Conservation (phyloP, 1,140 invertebrate genomes). For the Lasioglossum baleicum region DNA sequence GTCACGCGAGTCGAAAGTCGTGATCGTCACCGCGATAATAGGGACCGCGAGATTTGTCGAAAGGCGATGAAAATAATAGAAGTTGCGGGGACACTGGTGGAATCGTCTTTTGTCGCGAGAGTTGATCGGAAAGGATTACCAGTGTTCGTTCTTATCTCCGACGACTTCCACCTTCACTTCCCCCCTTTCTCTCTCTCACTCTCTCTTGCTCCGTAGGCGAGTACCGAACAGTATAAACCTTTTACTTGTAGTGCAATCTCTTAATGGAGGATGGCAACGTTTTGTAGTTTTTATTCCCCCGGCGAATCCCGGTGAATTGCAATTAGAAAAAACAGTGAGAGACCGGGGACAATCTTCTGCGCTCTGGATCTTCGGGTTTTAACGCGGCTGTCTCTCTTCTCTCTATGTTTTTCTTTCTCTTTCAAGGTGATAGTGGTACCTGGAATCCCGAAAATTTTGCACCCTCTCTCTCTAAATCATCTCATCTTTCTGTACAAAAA, state of each 20-base stretch:
- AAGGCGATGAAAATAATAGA: background rate
- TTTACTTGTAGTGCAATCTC: constrained; percentile 4
- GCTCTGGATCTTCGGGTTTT: background rate
- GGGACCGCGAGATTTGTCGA: background rate
- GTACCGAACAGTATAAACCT: background rate
- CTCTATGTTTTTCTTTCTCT: too few species aligned
- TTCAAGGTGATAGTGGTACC: too few species aligned
- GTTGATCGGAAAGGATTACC: background rate
- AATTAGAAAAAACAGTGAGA: background rate
- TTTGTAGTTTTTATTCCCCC: background rate
- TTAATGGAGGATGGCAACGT: background rate
- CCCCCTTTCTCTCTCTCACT: too few species aligned
- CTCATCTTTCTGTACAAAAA: too few species aligned
- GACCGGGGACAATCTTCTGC: background rate
- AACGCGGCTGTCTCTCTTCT: background rate
- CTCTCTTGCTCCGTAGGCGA: too few species aligned
- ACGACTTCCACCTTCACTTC: background rate
- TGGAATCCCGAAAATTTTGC: too few species aligned
- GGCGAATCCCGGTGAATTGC: constrained; percentile 5
- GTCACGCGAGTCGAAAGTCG: constrained; percentile 15
- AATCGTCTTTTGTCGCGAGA: background rate
- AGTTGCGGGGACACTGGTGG: background rate
- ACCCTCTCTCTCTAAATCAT: too few species aligned
- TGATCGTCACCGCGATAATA: constrained; percentile 14
- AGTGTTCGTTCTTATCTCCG: background rate